A percentile compares a stretch with the other conserved stretches of the same genome.
These are phyloP conservation scores for Leptinotarsa defecta DNA, from an alignment of 1,140 invertebrate genomes.

Conservation along the genomic window DNA sequence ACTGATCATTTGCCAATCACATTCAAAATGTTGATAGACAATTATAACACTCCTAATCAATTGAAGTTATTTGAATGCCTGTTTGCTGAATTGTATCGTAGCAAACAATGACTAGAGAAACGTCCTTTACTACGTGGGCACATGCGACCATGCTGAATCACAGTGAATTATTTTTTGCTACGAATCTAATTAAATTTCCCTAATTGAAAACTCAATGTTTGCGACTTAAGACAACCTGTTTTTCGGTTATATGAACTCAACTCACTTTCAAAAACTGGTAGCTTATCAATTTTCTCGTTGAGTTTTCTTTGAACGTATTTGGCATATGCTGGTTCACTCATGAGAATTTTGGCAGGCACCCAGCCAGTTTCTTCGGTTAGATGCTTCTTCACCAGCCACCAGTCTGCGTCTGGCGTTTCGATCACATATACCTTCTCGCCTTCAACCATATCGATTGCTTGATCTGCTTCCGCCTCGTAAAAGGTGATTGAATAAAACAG, in stretches of 20 bases:
- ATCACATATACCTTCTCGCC: constrained; percentile 87
- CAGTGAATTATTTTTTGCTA: no score
- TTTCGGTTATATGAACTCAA: constrained; percentile 34
- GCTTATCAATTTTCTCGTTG: constrained; percentile 87
- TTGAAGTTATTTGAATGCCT: no score
- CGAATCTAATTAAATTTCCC: no score
- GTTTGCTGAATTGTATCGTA: no score
- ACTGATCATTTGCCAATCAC: no score
- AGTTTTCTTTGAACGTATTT: constrained; percentile 85
- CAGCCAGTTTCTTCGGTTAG: constrained; percentile 89
- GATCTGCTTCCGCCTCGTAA: constrained; percentile 85
- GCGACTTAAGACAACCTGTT: no score
- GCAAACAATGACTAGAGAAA: no score
- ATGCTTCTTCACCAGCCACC: constrained; percentile 92
- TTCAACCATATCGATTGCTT: constrained; percentile 86
- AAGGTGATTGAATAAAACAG: constrained; percentile 82
- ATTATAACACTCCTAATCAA: no score
- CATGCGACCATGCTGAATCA: no score
- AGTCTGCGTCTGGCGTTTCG: constrained; percentile 80
- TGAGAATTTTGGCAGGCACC: constrained; percentile 87
- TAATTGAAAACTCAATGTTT: no score
- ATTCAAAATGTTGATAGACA: no score
- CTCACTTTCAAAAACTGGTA: constrained; percentile 91
- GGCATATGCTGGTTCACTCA: constrained; percentile 80
- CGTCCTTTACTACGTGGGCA: no score